These are phyloP conservation scores for Himalopsyche kuldschensis DNA, from an alignment of 2,888 invertebrate species.

Conservation along the genomic window DNA sequence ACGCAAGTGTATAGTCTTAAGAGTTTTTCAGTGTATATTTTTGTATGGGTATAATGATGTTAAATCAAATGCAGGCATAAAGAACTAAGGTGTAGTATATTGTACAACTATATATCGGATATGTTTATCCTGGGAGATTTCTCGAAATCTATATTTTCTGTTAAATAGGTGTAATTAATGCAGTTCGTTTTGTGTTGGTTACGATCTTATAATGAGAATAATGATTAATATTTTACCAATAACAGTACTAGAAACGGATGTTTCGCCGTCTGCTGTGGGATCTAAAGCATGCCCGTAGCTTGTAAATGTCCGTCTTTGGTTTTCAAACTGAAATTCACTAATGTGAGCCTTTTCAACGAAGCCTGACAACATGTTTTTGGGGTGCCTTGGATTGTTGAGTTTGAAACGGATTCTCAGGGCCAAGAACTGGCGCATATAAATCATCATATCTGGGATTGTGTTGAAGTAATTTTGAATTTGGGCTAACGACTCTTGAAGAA, in stretches of 20 bases:
- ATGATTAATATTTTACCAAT: conserved; percentile 51
- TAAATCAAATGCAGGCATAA: background rate
- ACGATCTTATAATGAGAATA: background rate
- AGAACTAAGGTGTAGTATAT: no score
- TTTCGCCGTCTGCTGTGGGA: conserved; percentile 75
- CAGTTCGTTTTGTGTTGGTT: no score
- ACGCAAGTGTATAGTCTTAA: background rate
- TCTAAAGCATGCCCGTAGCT: conserved; percentile 95
- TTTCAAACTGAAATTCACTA: conserved; percentile 96
- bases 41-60: background rate
- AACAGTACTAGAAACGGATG: conserved; percentile 47
- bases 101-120: no score
- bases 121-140: no score
- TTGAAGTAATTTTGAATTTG: conserved; percentile 77
- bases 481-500: conserved; percentile 72
- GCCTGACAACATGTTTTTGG: conserved; percentile 90
- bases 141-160: no score
- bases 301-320: conserved; percentile 90
- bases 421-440: conserved; percentile 86
- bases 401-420: conserved; percentile 91
- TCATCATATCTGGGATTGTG: conserved; percentile 96
- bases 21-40: background rate
- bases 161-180: no score
- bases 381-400: conserved; percentile 86
- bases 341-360: conserved; percentile 94